Conservation (phyloP, 1,140 invertebrate species). For the Drosophila ohnishii region DNA sequence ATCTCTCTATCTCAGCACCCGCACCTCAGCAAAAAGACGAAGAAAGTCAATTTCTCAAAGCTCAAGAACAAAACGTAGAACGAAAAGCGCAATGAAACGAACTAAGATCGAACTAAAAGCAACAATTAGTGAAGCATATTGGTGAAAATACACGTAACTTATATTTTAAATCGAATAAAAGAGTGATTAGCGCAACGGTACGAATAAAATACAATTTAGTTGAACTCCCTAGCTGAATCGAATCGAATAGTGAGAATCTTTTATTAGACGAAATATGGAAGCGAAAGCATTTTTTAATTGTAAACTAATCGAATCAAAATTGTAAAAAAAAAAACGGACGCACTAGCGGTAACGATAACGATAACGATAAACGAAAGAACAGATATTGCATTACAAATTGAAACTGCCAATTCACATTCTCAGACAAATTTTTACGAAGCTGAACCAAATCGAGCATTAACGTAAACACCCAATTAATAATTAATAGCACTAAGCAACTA, state of each 20-base stretch:
- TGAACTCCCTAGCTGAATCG: conserved; percentile 49
- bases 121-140: conserved; percentile 66
- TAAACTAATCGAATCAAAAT: conserved; percentile 50
- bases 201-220: conserved; percentile 55
- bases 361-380: conserved; percentile 6
- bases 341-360: neutral
- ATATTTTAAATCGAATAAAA: conserved; percentile 59
- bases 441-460: conserved; percentile 28
- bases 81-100: conserved; percentile 29
- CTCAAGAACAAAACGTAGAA: conserved; percentile 9
- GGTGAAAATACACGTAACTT: conserved; percentile 69
- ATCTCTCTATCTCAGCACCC: conserved; percentile 19
- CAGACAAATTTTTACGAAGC: conserved; percentile 60
- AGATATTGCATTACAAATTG: conserved; percentile 56
- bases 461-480: conserved; percentile 42
- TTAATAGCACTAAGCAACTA: conserved; percentile 47
- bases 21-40: conserved; percentile 5
- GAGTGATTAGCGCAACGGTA: conserved; percentile 46
- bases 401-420: conserved; percentile 80
- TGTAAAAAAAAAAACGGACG: conserved; percentile 42
- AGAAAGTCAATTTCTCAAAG: conserved; percentile 41
- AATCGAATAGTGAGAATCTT: conserved; percentile 60
- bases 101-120: conserved; percentile 27
- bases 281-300: conserved; percentile 59
- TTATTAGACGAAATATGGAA: conserved; percentile 48